phyloP scores from a whole-genome alignment of 2,113 vertebrate genomes.

The Bos taurus region ARS-UCD2.0 NC_037328.1:6974001-6974500 shows the following conservation, averaged over 20 bases:
- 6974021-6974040: neutral
- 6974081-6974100: neutral
- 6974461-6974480: neutral
- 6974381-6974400: neutral
- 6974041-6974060: neutral
- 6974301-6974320: neutral
- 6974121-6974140: neutral
- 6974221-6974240: neutral
- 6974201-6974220: neutral
- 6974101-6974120: neutral
- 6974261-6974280: neutral
- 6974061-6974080: neutral
- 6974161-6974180: neutral
- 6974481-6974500: neutral
- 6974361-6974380: neutral
- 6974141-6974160: neutral
- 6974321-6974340: neutral
- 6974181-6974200: neutral
- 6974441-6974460: neutral
- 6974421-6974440: neutral
- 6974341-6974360: neutral
- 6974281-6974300: neutral
- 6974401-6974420: neutral
- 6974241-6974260: neutral
- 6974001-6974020: neutral